phyloP scores from a whole-genome alignment of 1,140 invertebrate species.

The Acyrthosiphon pisum region DNA sequence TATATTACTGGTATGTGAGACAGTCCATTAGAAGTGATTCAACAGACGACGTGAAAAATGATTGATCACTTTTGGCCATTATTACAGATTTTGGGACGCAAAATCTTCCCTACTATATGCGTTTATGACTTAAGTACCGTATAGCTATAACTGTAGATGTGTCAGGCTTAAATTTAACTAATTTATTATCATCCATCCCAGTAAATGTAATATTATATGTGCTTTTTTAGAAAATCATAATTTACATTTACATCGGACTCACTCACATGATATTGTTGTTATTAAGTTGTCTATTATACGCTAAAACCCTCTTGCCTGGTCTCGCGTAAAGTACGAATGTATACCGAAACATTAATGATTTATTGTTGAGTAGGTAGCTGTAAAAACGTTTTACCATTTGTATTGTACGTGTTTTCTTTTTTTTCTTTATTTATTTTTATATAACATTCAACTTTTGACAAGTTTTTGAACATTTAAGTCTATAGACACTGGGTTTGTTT shows the following conservation, averaged over 20 bases:
- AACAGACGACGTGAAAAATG: neutral
- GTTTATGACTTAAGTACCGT: neutral
- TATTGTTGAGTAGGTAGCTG: neutral
- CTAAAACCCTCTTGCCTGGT: neutral
- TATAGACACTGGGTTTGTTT: slow-evolving; percentile 27
- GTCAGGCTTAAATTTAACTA: slow-evolving; percentile 1
- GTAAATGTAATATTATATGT: neutral
- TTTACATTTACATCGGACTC: neutral
- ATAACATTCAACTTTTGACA: neutral
- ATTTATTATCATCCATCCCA: neutral
- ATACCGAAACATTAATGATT: neutral
- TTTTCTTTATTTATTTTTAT: neutral
- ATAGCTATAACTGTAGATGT: neutral
- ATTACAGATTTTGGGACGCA: neutral
- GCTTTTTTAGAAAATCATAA: neutral
- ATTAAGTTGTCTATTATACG: neutral
- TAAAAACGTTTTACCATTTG: neutral
- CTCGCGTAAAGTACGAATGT: neutral
- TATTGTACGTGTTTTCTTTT: neutral
- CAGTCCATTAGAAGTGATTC: neutral
- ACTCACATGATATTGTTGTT: neutral
- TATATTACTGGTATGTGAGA: neutral
- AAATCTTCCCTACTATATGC: neutral
- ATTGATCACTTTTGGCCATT: neutral
- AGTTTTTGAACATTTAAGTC: neutral